Conservation (phyloP, 2,888 invertebrate species). For the Monochamus alternatus region DNA sequence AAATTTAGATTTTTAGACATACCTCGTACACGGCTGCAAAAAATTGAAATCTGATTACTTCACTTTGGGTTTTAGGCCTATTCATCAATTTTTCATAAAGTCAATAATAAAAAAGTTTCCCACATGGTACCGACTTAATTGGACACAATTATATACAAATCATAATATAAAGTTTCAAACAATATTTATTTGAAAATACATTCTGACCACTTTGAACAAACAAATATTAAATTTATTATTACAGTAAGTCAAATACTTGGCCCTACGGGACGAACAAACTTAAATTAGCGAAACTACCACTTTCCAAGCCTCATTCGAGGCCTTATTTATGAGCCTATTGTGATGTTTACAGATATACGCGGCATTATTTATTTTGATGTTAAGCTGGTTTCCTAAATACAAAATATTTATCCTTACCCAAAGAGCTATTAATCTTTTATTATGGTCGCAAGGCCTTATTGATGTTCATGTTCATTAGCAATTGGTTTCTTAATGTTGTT, state of each 20-base stretch:
- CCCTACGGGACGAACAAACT: neutral
- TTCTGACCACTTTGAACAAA: no score
- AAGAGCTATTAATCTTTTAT: constrained; percentile 5
- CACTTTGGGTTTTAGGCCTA: no score
- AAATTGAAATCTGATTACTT: no score
- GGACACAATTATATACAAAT: no score
- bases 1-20: no score
- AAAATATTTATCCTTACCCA: constrained; percentile 12
- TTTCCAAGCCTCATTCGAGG: neutral
- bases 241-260: neutral
- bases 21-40: no score
- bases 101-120: no score
- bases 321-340: constrained; percentile 25
- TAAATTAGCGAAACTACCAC: constrained; percentile 13
- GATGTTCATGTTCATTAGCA: neutral
- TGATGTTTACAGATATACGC: neutral
- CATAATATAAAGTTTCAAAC: no score
- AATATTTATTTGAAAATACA: no score
- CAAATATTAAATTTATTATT: neutral
- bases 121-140: no score
- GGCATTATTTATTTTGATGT: constrained; percentile 12
- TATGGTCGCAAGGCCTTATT: constrained; percentile 5
- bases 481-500: constrained; percentile 1
- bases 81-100: no score
- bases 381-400: constrained; percentile 10